Evolutionary conservation across 1,140 invertebrate genomes (phyloP).

Genomic region (Neodiprion pinetum): DNA sequence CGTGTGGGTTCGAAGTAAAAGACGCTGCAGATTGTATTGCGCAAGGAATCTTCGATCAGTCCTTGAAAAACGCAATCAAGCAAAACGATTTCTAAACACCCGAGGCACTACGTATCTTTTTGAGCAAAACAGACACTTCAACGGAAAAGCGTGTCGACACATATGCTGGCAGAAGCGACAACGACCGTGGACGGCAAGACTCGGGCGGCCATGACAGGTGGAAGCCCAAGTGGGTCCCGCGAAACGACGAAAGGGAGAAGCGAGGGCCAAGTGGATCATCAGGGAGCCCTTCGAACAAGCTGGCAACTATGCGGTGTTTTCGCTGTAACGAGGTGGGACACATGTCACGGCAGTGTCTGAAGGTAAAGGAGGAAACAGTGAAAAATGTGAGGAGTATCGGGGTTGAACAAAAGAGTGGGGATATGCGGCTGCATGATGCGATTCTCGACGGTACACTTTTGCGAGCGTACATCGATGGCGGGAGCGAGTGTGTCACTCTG

Average conservation of each 20-base stretch:
- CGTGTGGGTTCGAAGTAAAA: no score
- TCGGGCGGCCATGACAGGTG: no score
- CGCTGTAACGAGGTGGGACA: conserved; percentile 20
- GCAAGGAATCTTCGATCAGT: conserved; percentile 34
- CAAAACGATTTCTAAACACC: neutral
- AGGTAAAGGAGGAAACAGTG: conserved; percentile 11
- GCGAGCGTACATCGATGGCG: no score
- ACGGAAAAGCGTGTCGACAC: conserved; percentile 13
- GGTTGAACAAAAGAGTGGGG: neutral
- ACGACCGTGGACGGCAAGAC: no score
- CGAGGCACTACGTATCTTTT: neutral
- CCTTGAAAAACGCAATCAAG: neutral
- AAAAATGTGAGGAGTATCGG: conserved; percentile 22
- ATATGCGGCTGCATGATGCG: conserved; percentile 18
- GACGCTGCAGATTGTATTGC: no score
- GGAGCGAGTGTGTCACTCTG: no score
- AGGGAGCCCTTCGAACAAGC: neutral
- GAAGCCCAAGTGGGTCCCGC: no score
- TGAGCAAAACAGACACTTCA: neutral
- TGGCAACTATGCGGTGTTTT: neutral
- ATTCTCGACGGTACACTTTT: conserved; percentile 16
- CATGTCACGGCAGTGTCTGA: conserved; percentile 15
- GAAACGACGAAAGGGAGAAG: neutral
- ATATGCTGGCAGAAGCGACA: conserved; percentile 22
- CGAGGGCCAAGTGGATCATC: neutral